Conservation (phyloP, 2,797 vertebrate genomes). For the Bradypodion pumilum region DNA sequence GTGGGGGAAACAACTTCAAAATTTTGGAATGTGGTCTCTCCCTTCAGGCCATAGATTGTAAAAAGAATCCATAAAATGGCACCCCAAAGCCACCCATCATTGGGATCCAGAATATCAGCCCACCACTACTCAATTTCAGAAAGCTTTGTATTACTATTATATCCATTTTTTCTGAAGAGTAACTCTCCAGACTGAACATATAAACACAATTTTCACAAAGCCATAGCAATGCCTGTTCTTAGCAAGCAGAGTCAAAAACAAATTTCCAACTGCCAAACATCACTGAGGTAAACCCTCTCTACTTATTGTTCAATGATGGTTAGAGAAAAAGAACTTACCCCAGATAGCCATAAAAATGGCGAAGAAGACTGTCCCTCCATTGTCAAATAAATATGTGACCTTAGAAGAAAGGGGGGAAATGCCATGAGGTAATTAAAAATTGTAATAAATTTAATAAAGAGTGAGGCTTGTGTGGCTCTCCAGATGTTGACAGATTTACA, state of each 20-base stretch:
- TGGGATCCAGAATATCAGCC: neutral
- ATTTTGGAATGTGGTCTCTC: too few species aligned
- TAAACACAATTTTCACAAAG: neutral
- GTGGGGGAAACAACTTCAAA: too few species aligned
- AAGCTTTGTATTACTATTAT: neutral
- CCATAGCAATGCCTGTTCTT: neutral
- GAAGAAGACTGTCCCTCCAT: constrained; percentile 98
- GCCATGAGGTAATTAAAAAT: constrained; percentile 29
- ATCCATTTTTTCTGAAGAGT: neutral
- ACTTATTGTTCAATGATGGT: neutral
- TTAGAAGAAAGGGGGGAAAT: constrained; percentile 65
- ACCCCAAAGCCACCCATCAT: neutral
- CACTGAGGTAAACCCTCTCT: neutral
- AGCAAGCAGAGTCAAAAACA: neutral
- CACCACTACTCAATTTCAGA: neutral
- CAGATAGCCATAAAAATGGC: constrained; percentile 99
- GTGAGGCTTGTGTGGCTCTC: neutral
- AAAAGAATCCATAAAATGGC: neutral
- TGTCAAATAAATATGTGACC: constrained; percentile 98
- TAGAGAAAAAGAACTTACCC: constrained; percentile 83
- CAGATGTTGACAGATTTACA: neutral
- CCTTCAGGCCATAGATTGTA: too few species aligned
- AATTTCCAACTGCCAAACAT: constrained; percentile 2
- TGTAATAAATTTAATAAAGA: neutral
- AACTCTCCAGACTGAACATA: neutral